phyloP scores from a whole-genome alignment of 2,888 invertebrate genomes.

The Plagiodera versicolora region DNA sequence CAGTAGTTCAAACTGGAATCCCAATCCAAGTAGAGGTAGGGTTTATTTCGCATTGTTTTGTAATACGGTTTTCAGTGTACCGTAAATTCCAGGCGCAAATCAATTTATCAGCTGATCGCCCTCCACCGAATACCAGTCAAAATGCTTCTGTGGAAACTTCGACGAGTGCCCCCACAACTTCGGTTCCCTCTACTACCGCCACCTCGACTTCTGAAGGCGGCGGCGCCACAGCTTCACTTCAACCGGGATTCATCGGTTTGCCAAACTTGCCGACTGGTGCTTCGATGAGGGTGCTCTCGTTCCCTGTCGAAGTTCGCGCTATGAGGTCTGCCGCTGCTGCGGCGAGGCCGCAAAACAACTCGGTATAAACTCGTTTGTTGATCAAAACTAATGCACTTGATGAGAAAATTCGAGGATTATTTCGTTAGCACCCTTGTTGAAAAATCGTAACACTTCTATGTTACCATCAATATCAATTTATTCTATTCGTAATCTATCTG shows the following conservation, averaged over 20 bases:
- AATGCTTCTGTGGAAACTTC: slow-evolving; percentile 15
- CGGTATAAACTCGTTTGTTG: background rate
- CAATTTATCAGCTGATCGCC: slow-evolving; percentile 43
- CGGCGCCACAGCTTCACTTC: slow-evolving; percentile 25
- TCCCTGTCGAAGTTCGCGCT: slow-evolving; percentile 48
- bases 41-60: too few relatives aligned
- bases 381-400: too few relatives aligned
- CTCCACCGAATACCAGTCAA: slow-evolving; percentile 29
- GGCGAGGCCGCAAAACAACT: slow-evolving; percentile 25
- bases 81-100: slow-evolving; percentile 48
- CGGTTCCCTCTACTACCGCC: slow-evolving; percentile 25
- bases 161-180: background rate
- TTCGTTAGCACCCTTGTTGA: too few relatives aligned
- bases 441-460: too few relatives aligned
- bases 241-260: slow-evolving; percentile 36
- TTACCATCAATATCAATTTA: too few relatives aligned
- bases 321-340: slow-evolving; percentile 29
- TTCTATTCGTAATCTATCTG: too few relatives aligned
- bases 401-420: too few relatives aligned
- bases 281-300: slow-evolving; percentile 47
- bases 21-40: slow-evolving; percentile 65
- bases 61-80: too few relatives aligned
- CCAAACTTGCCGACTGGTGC: slow-evolving; percentile 42
- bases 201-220: slow-evolving; percentile 19
- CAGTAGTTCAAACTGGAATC: slow-evolving; percentile 66